Evolutionary conservation across 2,797 vertebrate species (phyloP).

Genomic region (Myoxocephalus aenaeus): DNA sequence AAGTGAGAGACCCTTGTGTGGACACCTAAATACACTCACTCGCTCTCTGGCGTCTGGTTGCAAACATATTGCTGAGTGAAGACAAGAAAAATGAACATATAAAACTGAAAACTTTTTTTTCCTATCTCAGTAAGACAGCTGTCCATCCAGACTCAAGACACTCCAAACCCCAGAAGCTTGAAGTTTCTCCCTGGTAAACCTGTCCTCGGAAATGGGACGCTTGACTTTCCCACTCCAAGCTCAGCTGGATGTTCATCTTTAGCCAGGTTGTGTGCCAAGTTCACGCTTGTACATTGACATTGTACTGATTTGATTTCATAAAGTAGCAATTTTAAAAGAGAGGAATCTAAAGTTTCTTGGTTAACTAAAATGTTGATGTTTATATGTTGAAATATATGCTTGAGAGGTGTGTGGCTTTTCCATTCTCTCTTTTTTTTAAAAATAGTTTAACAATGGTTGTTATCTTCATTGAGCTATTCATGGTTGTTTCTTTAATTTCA

Average conservation of each 20-base stretch:
- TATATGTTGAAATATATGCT: not conserved
- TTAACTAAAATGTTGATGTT: not conserved
- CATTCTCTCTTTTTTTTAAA: not conserved
- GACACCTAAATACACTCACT: not conserved
- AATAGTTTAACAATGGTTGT: not conserved
- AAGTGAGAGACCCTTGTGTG: constrained; percentile 63
- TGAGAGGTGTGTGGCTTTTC: not conserved
- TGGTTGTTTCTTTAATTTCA: not conserved
- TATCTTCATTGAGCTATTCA: not conserved
- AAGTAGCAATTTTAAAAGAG: not conserved
- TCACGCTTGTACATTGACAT: not conserved
- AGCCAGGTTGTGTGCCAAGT: constrained; percentile 76
- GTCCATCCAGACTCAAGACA: constrained; percentile 86
- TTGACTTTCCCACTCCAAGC: constrained; percentile 82
- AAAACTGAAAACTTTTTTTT: not conserved
- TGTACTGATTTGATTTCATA: not conserved
- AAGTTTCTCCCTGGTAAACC: constrained; percentile 87
- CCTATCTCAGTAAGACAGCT: constrained; percentile 75
- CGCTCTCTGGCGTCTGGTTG: not conserved
- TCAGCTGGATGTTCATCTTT: constrained; percentile 82
- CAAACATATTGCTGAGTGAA: not conserved
- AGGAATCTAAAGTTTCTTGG: not conserved
- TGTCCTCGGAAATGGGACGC: constrained; percentile 83
- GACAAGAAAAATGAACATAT: not conserved
- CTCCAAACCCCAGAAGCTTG: constrained; percentile 87